phyloP scores from a whole-genome alignment of 2,888 invertebrate genomes.

The Nomada ferruginata region DNA sequence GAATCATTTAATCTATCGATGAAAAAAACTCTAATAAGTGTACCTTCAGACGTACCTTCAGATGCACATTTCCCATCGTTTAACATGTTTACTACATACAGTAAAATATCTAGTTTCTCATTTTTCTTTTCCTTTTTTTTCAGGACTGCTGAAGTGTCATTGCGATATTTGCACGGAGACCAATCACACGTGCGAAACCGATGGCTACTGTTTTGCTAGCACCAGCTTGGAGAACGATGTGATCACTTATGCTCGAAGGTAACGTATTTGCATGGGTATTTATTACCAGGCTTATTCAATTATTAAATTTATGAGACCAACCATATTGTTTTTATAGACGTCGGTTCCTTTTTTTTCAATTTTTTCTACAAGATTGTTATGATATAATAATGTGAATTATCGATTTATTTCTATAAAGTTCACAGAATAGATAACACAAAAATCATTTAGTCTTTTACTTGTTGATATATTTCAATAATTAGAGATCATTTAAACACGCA shows the following conservation, averaged over 20 bases:
- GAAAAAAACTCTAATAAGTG: background rate
- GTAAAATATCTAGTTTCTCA: background rate
- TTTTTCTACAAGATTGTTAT: no score
- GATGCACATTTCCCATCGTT: background rate
- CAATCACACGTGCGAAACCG: conserved; percentile 94
- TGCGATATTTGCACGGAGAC: conserved; percentile 91
- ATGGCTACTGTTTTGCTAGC: conserved; percentile 95
- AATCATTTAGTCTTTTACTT: background rate
- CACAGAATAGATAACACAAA: background rate
- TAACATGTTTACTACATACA: background rate
- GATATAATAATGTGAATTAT: background rate
- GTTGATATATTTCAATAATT: background rate
- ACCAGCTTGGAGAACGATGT: conserved; percentile 87
- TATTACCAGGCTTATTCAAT: conserved; percentile 13
- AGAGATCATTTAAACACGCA: background rate
- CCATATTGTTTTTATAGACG: background rate
- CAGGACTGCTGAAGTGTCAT: conserved; percentile 92
- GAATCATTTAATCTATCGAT: no score
- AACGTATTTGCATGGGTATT: conserved; percentile 75
- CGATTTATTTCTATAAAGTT: background rate
- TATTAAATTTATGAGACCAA: background rate
- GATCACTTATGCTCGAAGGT: conserved; percentile 91
- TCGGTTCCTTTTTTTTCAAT: background rate
- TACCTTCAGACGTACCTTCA: background rate
- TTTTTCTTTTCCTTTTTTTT: conserved; percentile 72